Base-by-base conservation (phyloP, 2,797 vertebrate genomes). In the Leptatherina wallacei region DNA sequence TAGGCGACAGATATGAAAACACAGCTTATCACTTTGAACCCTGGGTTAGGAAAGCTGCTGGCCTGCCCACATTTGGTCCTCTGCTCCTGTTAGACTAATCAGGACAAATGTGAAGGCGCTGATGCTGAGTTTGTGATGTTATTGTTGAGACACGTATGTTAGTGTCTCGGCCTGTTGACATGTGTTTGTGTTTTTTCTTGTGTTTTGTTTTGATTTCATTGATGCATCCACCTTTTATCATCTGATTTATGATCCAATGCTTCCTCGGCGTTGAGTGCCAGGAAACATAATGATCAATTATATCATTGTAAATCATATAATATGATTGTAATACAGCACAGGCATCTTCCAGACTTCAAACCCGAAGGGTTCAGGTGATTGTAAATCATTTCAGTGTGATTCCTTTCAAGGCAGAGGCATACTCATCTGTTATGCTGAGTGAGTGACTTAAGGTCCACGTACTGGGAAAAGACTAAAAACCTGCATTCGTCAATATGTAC, bases 231-330 rank as follows among this genome's bases (percentile, higher is more conserved):
- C 78, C 75, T 90, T 89, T 90, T 78, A 88, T 88, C 79, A 38
- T 77, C 71, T 89, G 88, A 92, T 91, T 92, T 90, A 90, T 88
- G 85, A 85, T 72, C 33, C 68, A 27, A 44, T 36, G 72, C 70
- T 70, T 81, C 51, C 81, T 88, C 65, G 68, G 81, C 4, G 83
- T 78, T 89, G 88, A 88, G 73, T 91, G 85, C 89, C 91, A 91
- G 88, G 78, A 90, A 89, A 91, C 84, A 86, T 87, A 89, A 89
- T 93, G 81, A 90, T 92, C 92, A 91, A 91, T 92, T 88, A 91
- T 88, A 78, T 82, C 72, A 77, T 88, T 84, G 82, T 89, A 79
- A 89, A 86, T 90, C 58, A 89, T 89, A 82, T 81, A 85, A 89
- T 89, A 88, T 90, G 81, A 86, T 80, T 83, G 86, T 87, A 83